Conservation (phyloP, 2,888 invertebrate species). For the Teleogryllus oceanicus region DNA sequence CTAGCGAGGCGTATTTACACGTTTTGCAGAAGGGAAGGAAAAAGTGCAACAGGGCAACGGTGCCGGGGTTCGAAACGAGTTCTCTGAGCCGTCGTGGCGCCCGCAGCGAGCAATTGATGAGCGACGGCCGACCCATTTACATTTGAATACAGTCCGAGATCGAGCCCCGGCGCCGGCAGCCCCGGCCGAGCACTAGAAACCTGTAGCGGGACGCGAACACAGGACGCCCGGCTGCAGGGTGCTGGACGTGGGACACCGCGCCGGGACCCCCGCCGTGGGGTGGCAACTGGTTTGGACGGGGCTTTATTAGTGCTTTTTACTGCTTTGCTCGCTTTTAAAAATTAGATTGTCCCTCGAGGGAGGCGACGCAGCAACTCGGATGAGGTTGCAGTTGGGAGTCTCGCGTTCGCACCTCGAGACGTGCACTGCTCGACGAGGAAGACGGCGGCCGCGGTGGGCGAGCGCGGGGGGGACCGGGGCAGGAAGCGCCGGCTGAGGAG, state of each 20-base stretch:
- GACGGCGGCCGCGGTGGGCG: neutral
- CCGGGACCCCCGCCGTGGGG: neutral
- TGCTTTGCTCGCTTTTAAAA: neutral
- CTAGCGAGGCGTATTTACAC: constrained; percentile 18
- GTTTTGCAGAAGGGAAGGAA: neutral
- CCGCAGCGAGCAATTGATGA: neutral
- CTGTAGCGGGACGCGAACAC: neutral
- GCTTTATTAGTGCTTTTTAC: constrained; percentile 18
- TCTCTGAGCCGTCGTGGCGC: neutral
- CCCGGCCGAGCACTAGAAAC: neutral
- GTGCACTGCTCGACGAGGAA: neutral
- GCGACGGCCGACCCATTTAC: neutral
- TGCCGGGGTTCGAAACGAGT: neutral
- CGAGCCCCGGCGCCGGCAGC: neutral
- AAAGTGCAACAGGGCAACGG: neutral
- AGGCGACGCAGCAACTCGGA: neutral
- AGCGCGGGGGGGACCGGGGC: neutral
- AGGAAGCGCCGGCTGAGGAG: constrained; percentile 23
- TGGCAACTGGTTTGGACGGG: neutral
- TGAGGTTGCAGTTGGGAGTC: neutral
- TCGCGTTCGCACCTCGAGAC: neutral
- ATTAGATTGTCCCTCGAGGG: neutral
- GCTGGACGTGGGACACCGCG: neutral
- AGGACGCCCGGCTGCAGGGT: neutral
- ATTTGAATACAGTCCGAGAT: neutral